Evolutionary conservation across 2,113 vertebrate genomes (phyloP).

Genomic region (Cottus gobio): DNA sequence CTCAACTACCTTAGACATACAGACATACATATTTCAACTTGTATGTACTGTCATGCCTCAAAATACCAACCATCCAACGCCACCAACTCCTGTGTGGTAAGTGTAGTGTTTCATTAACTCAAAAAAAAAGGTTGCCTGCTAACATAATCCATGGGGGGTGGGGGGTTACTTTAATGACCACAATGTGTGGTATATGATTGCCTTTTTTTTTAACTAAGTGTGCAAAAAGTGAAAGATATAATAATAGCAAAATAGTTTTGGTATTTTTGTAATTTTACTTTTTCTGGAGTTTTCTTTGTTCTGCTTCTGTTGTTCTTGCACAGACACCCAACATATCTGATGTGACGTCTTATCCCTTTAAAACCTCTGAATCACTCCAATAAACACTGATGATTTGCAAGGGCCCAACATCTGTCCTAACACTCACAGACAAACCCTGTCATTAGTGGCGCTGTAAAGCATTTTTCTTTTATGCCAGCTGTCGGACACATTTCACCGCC

Average conservation of each 20-base stretch:
- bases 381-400: slow-evolving; percentile 32
- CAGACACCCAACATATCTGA: slow-evolving; percentile 14
- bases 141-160: too few species aligned
- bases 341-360: background rate
- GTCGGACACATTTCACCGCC: background rate
- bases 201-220: background rate
- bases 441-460: slow-evolving; percentile 5
- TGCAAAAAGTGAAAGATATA: background rate
- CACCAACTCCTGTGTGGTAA: too few species aligned
- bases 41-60: background rate
- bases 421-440: slow-evolving; percentile 5
- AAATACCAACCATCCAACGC: background rate
- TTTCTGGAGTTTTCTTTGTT: background rate
- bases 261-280: background rate
- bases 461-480: slow-evolving; percentile 13
- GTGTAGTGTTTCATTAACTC: too few species aligned
- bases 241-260: background rate
- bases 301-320: background rate
- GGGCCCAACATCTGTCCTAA: slow-evolving; percentile 10
- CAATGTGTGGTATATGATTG: background rate
- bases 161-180: too few species aligned
- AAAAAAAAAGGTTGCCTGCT: too few species aligned
- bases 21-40: background rate
- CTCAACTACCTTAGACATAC: background rate
- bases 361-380: slow-evolving; percentile 26